Conservation (phyloP, 2,113 vertebrate genomes). For the Varanus salvator region DNA sequence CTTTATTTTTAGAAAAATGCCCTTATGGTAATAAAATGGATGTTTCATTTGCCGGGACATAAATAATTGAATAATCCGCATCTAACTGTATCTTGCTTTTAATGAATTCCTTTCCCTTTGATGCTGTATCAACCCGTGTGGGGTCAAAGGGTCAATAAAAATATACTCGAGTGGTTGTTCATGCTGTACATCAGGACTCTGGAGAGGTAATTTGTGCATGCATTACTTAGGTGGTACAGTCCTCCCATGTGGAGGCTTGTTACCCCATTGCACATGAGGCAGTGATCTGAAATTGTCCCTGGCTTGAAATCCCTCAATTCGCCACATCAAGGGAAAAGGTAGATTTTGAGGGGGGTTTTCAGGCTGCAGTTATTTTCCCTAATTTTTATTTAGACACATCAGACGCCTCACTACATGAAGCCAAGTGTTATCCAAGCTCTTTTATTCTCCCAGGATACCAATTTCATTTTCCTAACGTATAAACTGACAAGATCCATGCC, state of each 20-base stretch:
- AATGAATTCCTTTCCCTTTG: not conserved
- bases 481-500: not conserved
- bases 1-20: not conserved
- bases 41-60: not conserved
- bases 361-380: not conserved
- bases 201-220: not conserved
- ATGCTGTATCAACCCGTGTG: not conserved
- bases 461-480: not conserved
- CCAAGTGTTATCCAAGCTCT: not conserved
- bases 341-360: not conserved
- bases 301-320: not conserved
- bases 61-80: constrained; percentile 29
- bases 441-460: too few species aligned
- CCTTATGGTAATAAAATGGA: not conserved
- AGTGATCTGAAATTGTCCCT: not conserved
- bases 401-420: not conserved
- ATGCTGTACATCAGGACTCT: not conserved
- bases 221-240: not conserved
- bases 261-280: not conserved
- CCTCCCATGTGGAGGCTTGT: not conserved
- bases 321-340: not conserved
- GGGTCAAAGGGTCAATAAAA: not conserved
- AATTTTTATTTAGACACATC: not conserved
- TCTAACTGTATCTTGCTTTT: not conserved
- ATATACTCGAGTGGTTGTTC: rapidly evolving